phyloP scores from a whole-genome alignment of 2,888 invertebrate species.

The Polylopha cassiicola region DNA sequence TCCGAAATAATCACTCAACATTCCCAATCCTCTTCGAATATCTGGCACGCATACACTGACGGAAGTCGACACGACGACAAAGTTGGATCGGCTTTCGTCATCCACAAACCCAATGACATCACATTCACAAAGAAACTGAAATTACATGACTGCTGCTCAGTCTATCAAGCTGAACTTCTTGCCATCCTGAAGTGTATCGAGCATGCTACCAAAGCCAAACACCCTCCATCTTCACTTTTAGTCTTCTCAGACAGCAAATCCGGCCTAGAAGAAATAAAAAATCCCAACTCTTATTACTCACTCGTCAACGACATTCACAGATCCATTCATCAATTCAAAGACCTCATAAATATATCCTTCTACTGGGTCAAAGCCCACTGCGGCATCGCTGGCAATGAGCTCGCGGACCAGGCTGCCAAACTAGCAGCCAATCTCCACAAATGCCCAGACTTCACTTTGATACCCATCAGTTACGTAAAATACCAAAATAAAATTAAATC shows the following conservation, averaged over 20 bases:
- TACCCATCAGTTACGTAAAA: not conserved
- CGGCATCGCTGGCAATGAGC: too few species aligned
- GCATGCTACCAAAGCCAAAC: not conserved
- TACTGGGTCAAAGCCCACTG: not conserved
- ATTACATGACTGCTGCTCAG: not conserved
- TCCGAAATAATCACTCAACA: not conserved
- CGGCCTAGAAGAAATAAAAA: not conserved
- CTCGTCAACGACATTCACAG: not conserved
- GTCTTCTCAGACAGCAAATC: not conserved
- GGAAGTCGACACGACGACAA: not conserved
- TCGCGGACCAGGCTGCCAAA: not conserved
- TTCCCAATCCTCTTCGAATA: not conserved
- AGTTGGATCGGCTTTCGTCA: not conserved
- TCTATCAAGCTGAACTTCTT: not conserved
- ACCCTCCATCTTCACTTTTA: too few species aligned
- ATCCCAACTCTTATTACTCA: not conserved
- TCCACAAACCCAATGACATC: not conserved
- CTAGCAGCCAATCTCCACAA: not conserved
- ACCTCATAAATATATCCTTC: not conserved
- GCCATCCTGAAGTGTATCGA: not conserved
- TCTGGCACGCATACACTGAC: not conserved
- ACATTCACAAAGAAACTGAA: too few species aligned
- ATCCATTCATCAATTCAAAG: too few species aligned
- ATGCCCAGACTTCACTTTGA: not conserved
- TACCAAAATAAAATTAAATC: not conserved